Conservation (phyloP, 2,113 vertebrate species). For the Saimiri boliviensis region DNA sequence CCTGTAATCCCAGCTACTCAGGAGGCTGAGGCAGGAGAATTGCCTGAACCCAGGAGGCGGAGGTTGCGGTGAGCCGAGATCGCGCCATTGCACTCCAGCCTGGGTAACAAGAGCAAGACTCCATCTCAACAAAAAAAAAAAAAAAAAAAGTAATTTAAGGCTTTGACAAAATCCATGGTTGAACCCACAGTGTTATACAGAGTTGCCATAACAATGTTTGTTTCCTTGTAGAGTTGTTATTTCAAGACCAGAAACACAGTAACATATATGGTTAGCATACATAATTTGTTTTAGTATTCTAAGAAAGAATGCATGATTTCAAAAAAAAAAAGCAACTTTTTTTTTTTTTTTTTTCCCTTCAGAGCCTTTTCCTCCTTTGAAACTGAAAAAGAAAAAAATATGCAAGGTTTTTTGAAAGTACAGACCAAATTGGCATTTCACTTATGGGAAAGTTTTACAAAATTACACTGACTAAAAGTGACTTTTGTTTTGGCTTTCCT, state of each 20-base stretch:
- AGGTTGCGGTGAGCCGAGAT: too few species aligned
- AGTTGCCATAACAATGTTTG: constrained; percentile 38
- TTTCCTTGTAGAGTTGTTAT: constrained; percentile 14
- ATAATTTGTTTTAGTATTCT: constrained; percentile 42
- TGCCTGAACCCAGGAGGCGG: too few species aligned
- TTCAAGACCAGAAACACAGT: constrained; percentile 20
- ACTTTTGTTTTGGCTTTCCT: constrained; percentile 73
- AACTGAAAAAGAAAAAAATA: constrained; percentile 55
- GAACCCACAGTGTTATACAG: constrained; percentile 39
- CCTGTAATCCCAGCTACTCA: too few species aligned
- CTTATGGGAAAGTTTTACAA: constrained; percentile 61
- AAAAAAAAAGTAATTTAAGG: constrained; percentile 56
- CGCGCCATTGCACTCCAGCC: too few species aligned
- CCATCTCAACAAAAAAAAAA: too few species aligned
- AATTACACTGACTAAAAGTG: constrained; percentile 53
- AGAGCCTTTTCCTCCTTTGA: constrained; percentile 35
- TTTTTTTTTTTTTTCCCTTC: background rate
- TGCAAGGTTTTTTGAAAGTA: constrained; percentile 36
- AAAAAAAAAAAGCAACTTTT: background rate
- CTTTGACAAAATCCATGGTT: constrained; percentile 25
- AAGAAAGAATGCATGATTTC: constrained; percentile 37
- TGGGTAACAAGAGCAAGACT: too few species aligned
- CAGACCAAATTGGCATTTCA: constrained; percentile 59
- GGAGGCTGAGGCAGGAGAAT: too few species aligned
- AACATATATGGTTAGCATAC: background rate